phyloP scores from a whole-genome alignment of 2,113 vertebrate genomes.

The Percina caprodes region DNA sequence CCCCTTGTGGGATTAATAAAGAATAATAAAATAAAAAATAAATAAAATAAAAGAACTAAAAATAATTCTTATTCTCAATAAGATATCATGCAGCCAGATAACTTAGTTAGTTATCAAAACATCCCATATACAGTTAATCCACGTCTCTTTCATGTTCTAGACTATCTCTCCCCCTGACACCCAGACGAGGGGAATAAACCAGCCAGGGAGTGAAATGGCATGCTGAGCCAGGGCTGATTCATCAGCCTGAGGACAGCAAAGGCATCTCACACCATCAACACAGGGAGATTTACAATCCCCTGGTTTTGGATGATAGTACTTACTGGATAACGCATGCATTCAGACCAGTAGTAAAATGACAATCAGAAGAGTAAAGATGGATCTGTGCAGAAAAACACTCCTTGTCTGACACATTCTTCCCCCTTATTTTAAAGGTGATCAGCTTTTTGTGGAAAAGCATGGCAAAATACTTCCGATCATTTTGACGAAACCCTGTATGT shows the following conservation, averaged over 20 bases:
- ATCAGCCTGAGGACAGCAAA: conserved; percentile 50
- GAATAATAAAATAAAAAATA: no score
- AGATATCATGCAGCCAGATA: conserved; percentile 11
- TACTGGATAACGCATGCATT: conserved; percentile 6
- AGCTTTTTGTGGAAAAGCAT: neutral
- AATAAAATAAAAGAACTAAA: no score
- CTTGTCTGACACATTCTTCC: neutral
- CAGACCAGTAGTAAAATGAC: conserved; percentile 2
- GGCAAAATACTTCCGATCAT: neutral
- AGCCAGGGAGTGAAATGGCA: conserved; percentile 44
- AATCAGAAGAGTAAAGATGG: neutral
- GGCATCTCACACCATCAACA: conserved; percentile 48
- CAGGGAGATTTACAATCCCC: conserved; percentile 47
- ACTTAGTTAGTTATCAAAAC: conserved; percentile 19
- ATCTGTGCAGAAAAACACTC: neutral
- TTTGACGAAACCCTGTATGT: neutral
- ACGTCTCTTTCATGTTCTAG: neutral
- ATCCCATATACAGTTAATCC: neutral
- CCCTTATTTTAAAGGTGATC: neutral
- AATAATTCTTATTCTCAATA: neutral
- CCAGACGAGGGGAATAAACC: conserved; percentile 43
- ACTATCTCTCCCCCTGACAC: conserved; percentile 21
- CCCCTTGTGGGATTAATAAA: no score
- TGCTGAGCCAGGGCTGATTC: conserved; percentile 61
- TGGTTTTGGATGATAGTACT: neutral